Percentiles rank a stretch among this genome's conserved stretches.
Conservation (phyloP, 2,797 vertebrate species). For the Leptatherina wallacei region DNA sequence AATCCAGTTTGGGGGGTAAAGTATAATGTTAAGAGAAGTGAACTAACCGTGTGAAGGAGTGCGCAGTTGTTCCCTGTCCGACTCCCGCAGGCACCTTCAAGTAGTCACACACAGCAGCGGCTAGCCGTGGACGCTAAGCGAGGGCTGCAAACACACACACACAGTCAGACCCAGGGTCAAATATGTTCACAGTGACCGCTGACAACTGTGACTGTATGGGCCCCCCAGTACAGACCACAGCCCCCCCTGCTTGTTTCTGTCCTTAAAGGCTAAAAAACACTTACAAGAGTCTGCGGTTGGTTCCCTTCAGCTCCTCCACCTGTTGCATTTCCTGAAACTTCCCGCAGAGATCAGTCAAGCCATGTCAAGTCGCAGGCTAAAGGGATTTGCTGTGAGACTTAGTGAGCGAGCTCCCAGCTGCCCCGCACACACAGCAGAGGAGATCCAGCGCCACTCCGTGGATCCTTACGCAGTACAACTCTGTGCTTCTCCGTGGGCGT, state of each 20-base stretch:
- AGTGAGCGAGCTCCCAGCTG: constrained; percentile 33
- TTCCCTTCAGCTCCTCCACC: constrained; percentile 67
- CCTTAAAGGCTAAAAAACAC: background rate
- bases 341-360: constrained; percentile 61
- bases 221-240: background rate
- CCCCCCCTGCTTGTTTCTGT: background rate
- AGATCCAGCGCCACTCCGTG: constrained; percentile 31
- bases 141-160: constrained; percentile 28
- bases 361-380: constrained; percentile 63
- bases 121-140: constrained; percentile 64
- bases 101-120: constrained; percentile 35
- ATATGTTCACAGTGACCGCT: constrained; percentile 18
- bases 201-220: background rate
- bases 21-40: background rate
- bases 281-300: constrained; percentile 38
- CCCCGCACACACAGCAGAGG: constrained; percentile 3
- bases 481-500: background rate
- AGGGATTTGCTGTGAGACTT: constrained; percentile 74
- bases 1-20: background rate
- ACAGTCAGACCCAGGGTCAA: constrained; percentile 4
- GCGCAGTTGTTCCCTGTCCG: constrained; percentile 41
- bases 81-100: constrained; percentile 34
- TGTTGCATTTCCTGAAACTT: constrained; percentile 82
- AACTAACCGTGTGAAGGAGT: constrained; percentile 53
- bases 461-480: constrained; percentile 9